These are phyloP conservation scores for Callinectes sapidus DNA, from an alignment of 2,888 invertebrate species.

Conservation along the genomic window DNA sequence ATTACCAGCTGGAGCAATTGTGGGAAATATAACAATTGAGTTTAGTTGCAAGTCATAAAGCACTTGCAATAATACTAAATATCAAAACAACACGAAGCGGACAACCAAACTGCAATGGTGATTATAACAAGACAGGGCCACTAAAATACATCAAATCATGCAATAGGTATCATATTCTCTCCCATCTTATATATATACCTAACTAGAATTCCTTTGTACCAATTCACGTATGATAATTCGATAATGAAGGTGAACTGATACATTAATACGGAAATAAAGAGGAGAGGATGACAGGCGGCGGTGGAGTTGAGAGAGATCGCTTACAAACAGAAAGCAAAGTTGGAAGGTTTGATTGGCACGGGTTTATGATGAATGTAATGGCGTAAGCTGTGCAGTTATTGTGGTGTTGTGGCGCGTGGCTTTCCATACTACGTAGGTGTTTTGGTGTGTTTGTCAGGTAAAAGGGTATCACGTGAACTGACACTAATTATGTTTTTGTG, in stretches of 20 bases:
- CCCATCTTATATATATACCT: not conserved
- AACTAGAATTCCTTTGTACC: not conserved
- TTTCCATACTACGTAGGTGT: not conserved
- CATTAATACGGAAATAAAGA: not conserved
- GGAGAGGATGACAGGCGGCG: not conserved
- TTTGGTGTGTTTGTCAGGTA: not conserved
- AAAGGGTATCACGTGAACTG: not conserved
- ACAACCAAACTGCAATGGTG: not conserved
- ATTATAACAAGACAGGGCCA: not conserved
- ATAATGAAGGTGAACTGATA: not conserved
- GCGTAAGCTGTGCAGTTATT: not conserved
- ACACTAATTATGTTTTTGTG: constrained; percentile 24
- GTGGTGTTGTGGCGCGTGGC: constrained; percentile 7
- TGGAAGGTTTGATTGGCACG: not conserved
- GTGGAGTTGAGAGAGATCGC: not conserved
- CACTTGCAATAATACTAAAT: not conserved
- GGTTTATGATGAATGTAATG: not conserved
- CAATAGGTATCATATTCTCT: not conserved
- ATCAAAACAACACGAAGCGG: not conserved
- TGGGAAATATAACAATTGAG: constrained; percentile 4
- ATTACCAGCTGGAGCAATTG: not conserved
- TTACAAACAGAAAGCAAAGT: not conserved
- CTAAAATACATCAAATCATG: not conserved
- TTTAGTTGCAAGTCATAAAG: not conserved
- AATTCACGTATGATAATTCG: not conserved